Conservation (phyloP, 2,113 vertebrate species). For the Hemiprocne comata region DNA sequence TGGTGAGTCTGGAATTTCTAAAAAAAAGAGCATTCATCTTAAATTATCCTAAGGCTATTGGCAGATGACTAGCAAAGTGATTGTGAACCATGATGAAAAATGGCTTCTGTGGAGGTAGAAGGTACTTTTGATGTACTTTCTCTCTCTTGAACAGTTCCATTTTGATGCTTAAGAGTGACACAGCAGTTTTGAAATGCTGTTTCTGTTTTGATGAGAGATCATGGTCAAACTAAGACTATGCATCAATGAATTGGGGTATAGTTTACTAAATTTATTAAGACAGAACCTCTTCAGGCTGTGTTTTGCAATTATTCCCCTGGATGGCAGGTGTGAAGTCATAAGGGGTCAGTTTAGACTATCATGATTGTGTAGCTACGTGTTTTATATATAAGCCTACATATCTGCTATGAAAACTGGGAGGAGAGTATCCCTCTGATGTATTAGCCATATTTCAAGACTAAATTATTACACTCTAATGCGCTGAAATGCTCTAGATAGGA, state of each 20-base stretch:
- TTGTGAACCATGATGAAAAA: constrained; percentile 65
- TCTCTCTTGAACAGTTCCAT: constrained; percentile 5
- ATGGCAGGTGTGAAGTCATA: not conserved
- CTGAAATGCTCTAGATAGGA: not conserved
- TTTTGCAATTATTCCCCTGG: not conserved
- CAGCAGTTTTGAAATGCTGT: not conserved
- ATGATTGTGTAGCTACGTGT: not conserved
- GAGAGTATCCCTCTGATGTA: not conserved
- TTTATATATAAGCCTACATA: not conserved
- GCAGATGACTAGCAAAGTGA: constrained; percentile 44
- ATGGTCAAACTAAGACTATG: not conserved
- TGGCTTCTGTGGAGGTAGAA: constrained; percentile 1
- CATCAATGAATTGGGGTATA: not conserved
- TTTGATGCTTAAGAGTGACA: not conserved
- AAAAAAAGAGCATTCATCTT: constrained; percentile 56
- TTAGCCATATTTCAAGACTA: not conserved
- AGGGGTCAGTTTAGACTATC: not conserved
- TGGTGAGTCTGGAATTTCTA: constrained; percentile 50
- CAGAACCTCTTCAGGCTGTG: not conserved
- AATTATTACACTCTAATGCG: not conserved
- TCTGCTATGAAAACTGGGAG: not conserved
- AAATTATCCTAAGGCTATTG: constrained; percentile 47
- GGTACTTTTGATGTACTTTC: constrained; percentile 3
- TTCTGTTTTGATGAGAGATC: constrained; percentile 23
- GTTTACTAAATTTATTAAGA: constrained; percentile 17